phyloP scores from a whole-genome alignment of 2,797 vertebrate genomes.

The Leucoraja ocellata region DNA sequence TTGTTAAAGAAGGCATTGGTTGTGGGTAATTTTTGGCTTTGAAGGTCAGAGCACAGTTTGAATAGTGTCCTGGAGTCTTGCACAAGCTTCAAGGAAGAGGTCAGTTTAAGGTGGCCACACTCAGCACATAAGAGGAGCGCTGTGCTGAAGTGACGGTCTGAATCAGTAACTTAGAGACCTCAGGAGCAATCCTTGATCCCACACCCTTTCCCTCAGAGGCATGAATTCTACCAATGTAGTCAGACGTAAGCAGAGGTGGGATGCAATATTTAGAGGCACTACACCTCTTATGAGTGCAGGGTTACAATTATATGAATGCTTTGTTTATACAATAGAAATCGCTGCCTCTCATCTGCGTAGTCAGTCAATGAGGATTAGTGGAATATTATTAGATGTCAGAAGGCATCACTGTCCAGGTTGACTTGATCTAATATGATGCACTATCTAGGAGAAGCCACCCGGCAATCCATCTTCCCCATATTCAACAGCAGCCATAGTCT shows the following conservation, averaged over 20 bases:
- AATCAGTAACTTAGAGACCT: background rate
- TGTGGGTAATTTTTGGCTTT: background rate
- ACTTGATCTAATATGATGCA: background rate
- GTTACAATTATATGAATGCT: background rate
- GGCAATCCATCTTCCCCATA: background rate
- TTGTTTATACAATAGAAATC: background rate
- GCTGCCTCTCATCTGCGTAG: background rate
- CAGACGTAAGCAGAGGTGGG: background rate
- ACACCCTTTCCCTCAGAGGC: background rate
- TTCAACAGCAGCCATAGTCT: background rate
- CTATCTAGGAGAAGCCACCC: background rate
- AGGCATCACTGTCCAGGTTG: background rate
- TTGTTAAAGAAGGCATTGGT: background rate
- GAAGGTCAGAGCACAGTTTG: background rate
- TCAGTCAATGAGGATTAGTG: background rate
- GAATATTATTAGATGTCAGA: background rate
- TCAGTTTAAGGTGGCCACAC: background rate
- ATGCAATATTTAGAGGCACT: background rate
- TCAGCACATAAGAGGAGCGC: background rate
- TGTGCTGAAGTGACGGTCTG: background rate
- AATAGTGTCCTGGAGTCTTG: background rate
- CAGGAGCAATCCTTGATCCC: background rate
- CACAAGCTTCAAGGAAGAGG: background rate
- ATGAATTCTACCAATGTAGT: too few species aligned
- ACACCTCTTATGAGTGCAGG: background rate